Percentiles rank a stretch among this genome's conserved stretches.
These are phyloP conservation scores for Pemphigus obesinymphae DNA, from an alignment of 1,140 invertebrate species.

Conservation along the genomic window DNA sequence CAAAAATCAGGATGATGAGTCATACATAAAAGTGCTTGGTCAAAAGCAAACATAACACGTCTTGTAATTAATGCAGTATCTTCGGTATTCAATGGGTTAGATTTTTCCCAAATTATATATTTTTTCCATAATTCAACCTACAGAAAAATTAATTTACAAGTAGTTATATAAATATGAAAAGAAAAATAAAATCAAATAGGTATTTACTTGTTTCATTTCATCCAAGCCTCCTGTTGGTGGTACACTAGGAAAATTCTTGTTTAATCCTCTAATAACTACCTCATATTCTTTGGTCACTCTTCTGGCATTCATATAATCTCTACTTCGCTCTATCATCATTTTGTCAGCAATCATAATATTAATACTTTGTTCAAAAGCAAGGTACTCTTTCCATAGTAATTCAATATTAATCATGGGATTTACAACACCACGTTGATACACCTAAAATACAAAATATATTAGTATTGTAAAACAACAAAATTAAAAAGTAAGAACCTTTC, in stretches of 20 bases:
- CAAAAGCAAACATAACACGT: constrained; percentile 96
- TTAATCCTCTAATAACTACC: constrained; percentile 87
- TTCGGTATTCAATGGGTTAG: constrained; percentile 92
- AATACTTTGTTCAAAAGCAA: constrained; percentile 87
- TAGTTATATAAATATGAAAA: not conserved
- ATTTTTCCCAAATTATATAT: constrained; percentile 95
- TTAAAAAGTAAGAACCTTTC: constrained; percentile 64
- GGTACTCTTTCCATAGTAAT: constrained; percentile 92
- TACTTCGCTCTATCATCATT: constrained; percentile 81
- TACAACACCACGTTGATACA: constrained; percentile 90
- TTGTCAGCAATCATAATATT: constrained; percentile 96
- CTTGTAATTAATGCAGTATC: constrained; percentile 88
- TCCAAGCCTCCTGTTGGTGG: constrained; percentile 87
- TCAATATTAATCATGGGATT: constrained; percentile 98
- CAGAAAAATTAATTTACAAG: not conserved
- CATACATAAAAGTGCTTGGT: constrained; percentile 92
- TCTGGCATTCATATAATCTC: constrained; percentile 97
- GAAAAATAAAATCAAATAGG: not conserved
- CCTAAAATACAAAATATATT: constrained; percentile 53
- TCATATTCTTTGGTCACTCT: constrained; percentile 96
- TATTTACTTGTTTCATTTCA: constrained; percentile 81
- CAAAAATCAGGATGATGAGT: constrained; percentile 98
- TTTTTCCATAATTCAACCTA: constrained; percentile 99
- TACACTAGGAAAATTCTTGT: constrained; percentile 87
- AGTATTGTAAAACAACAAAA: not conserved